phyloP scores from a whole-genome alignment of 2,113 vertebrate genomes.

The Cervus canadensis region DNA sequence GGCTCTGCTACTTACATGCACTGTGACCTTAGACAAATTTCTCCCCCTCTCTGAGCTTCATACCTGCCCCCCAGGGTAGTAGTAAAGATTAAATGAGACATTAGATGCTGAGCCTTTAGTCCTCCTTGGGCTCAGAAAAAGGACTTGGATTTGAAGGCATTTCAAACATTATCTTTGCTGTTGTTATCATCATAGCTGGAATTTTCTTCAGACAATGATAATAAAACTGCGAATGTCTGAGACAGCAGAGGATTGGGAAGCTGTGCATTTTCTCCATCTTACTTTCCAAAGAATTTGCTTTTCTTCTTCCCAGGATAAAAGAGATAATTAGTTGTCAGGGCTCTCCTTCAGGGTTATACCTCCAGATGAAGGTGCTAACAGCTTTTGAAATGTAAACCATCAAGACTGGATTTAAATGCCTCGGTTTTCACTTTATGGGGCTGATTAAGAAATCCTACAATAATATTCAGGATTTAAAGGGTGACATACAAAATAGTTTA shows the following conservation, averaged over 20 bases:
- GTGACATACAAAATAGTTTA: neutral
- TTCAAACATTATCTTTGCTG: neutral
- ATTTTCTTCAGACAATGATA: neutral
- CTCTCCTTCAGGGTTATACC: neutral
- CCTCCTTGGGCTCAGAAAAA: neutral
- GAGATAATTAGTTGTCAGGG: neutral
- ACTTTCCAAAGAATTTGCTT: neutral
- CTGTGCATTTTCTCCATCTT: neutral
- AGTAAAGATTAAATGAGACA: neutral
- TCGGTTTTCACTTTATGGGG: neutral
- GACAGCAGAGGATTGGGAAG: neutral
- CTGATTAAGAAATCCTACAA: neutral
- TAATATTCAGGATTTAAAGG: neutral
- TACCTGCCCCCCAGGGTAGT: neutral
- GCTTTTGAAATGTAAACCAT: neutral
- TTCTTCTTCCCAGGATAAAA: neutral
- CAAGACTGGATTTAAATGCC: neutral
- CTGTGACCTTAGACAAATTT: neutral
- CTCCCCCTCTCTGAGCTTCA: neutral
- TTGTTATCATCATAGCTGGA: neutral
- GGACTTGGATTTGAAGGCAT: neutral
- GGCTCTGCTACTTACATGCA: neutral
- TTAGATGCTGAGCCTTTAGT: neutral
- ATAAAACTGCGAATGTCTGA: neutral
- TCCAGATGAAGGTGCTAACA: neutral